These are phyloP conservation scores for Coregonus ussuriensis DNA, from an alignment of 2,797 vertebrate genomes.

Conservation along the genomic window DNA sequence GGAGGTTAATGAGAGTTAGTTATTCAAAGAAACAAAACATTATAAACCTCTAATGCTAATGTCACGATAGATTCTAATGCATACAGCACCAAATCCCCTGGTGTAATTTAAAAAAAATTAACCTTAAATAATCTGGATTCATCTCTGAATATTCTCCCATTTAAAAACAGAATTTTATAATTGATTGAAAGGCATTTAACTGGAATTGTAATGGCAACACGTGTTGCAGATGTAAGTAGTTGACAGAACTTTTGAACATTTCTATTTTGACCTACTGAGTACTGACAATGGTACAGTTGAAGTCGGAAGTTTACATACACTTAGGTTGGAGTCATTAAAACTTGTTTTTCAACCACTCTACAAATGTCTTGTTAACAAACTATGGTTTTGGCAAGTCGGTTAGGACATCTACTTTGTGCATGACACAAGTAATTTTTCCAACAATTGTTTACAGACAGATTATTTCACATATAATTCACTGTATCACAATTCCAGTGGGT, in stretches of 20 bases:
- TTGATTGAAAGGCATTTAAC: not conserved
- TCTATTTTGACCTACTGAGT: not conserved
- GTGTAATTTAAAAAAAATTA: not conserved
- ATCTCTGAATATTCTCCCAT: not conserved
- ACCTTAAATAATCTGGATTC: not conserved
- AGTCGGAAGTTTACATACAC: no score
- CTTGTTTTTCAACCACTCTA: no score
- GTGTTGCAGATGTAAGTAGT: not conserved
- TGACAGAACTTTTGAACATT: not conserved
- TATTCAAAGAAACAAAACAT: not conserved
- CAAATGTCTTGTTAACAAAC: no score
- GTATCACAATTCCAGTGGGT: no score
- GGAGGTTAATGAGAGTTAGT: not conserved
- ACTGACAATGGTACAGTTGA: not conserved
- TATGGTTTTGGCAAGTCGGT: no score
- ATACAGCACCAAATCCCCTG: not conserved
- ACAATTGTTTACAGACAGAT: no score
- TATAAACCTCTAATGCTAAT: not conserved
- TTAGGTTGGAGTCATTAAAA: no score
- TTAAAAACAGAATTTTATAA: not conserved
- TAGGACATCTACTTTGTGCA: no score
- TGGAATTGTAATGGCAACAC: not conserved
- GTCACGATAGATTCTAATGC: not conserved
- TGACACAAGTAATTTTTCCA: no score
- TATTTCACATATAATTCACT: no score